These are phyloP conservation scores for Gastracanthus pulcherrimus DNA, from an alignment of 2,888 invertebrate genomes.

Conservation along the genomic window DNA sequence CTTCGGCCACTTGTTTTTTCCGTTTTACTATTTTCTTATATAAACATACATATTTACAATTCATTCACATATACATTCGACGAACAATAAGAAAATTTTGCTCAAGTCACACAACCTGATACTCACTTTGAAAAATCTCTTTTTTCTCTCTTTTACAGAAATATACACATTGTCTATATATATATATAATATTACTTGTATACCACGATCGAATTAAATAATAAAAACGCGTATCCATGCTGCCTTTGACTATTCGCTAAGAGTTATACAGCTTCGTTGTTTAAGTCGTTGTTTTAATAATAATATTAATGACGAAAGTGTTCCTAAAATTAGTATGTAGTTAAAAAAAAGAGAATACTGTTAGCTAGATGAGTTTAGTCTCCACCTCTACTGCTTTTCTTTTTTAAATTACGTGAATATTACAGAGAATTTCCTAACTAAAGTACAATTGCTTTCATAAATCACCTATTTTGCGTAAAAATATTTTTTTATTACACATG, in stretches of 20 bases:
- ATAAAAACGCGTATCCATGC: constrained; percentile 26
- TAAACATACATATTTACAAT: constrained; percentile 53
- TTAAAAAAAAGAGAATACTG: constrained; percentile 61
- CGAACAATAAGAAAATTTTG: constrained; percentile 14
- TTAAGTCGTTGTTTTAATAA: constrained; percentile 4
- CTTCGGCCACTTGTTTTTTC: constrained; percentile 13
- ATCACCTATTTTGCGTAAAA: not conserved
- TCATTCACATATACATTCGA: constrained; percentile 27
- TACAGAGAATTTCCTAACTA: not conserved
- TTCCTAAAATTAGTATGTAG: constrained; percentile 45
- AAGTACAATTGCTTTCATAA: not conserved
- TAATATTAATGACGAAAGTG: constrained; percentile 36
- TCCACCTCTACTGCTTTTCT: constrained; percentile 16
- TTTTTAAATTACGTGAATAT: not conserved
- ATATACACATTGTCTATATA: constrained; percentile 27
- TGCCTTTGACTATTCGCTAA: constrained; percentile 51
- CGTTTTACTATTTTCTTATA: too few relatives aligned
- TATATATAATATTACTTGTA: constrained; percentile 17
- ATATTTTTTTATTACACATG: not conserved
- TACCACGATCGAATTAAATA: constrained; percentile 7
- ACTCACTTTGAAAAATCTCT: constrained; percentile 9
- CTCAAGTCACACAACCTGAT: constrained; percentile 4
- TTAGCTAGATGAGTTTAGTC: constrained; percentile 60
- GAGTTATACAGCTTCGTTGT: constrained; percentile 46
- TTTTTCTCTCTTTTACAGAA: constrained; percentile 1